These are phyloP conservation scores for Drosophila albomicans DNA, from an alignment of 1,140 invertebrate species.

Conservation along the genomic window DNA sequence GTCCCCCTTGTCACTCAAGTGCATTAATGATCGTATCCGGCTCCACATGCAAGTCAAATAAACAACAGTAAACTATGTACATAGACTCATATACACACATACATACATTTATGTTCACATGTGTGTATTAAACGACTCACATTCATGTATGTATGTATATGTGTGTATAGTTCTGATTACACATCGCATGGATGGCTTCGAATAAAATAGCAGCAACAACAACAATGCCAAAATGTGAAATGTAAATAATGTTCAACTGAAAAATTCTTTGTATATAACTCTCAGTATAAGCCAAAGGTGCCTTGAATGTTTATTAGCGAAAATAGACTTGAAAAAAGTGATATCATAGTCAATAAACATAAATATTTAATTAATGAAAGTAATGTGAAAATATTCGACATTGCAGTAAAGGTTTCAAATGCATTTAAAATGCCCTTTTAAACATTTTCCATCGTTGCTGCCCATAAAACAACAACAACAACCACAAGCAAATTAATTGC, in stretches of 20 bases:
- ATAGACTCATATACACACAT: neutral
- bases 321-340: neutral
- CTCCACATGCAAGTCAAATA: conserved; percentile 12
- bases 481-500: conserved; percentile 40
- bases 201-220: neutral
- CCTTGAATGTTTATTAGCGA: neutral
- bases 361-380: neutral
- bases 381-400: neutral
- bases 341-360: neutral
- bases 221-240: conserved; percentile 1
- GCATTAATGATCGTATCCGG: conserved; percentile 37
- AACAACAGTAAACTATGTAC: neutral
- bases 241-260: neutral
- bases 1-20: neutral
- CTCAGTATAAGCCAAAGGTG: neutral
- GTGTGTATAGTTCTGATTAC: conserved; percentile 31
- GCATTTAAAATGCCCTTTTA: neutral
- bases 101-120: no score
- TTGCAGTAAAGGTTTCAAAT: neutral
- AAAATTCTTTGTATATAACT: neutral
- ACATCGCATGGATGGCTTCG: conserved; percentile 37
- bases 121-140: no score
- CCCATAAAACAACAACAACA: conserved; percentile 4
- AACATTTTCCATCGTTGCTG: conserved; percentile 1
- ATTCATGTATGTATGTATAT: no score